Evolutionary conservation across 2,113 vertebrate genomes (phyloP).

Genomic region (Brachyistius frenatus): DNA sequence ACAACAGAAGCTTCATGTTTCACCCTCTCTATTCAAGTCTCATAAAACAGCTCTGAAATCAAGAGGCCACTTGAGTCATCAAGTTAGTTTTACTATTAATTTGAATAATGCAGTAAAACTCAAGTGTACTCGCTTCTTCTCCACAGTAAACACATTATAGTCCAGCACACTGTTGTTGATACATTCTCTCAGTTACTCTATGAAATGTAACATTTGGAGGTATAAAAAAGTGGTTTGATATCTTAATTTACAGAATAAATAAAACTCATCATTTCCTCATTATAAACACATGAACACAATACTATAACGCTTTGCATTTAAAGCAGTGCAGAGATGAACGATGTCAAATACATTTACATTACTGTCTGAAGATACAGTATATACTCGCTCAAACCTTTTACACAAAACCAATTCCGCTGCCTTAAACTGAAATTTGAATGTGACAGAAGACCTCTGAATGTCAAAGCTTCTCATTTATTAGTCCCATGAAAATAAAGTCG

Average conservation of each 20-base stretch:
- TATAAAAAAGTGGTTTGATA: background rate
- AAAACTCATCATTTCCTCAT: background rate
- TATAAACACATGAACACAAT: background rate
- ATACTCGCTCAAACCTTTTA: background rate
- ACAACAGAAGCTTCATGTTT: background rate
- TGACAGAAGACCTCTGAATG: background rate
- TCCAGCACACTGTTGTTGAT: background rate
- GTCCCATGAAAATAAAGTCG: background rate
- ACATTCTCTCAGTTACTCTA: background rate
- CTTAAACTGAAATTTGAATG: slow-evolving; percentile 15
- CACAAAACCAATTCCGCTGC: background rate
- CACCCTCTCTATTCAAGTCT: background rate
- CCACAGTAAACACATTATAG: background rate
- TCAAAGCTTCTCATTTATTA: slow-evolving; percentile 3
- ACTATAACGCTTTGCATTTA: background rate
- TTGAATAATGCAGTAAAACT: background rate
- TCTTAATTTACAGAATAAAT: background rate
- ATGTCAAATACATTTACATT: background rate
- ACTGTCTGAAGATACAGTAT: background rate
- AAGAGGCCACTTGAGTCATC: slow-evolving; percentile 1
- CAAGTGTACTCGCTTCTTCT: background rate
- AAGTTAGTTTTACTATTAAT: background rate
- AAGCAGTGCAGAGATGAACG: background rate
- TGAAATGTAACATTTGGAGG: slow-evolving; percentile 2
- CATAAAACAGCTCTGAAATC: background rate